Percentiles rank a stretch among this genome's conserved stretches.
These are phyloP conservation scores for Sthenelais limicola DNA, from an alignment of 2,888 invertebrate genomes.

Conservation along the genomic window DNA sequence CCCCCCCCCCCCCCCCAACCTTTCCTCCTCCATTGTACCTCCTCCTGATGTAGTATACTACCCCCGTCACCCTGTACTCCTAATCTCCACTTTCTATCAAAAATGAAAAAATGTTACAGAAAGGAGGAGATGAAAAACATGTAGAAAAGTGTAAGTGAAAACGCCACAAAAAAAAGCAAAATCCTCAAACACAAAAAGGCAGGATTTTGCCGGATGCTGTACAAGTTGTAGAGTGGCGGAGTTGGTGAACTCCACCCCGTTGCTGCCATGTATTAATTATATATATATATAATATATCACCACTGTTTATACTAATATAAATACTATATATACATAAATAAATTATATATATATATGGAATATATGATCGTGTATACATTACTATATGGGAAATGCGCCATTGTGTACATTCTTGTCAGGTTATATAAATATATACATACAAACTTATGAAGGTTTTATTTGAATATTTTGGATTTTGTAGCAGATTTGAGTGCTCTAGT, in stretches of 20 bases:
- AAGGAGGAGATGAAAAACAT: background rate
- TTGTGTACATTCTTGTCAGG: conserved; percentile 34
- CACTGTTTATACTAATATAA: conserved; percentile 31
- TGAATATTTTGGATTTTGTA: conserved; percentile 37
- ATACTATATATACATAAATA: conserved; percentile 5
- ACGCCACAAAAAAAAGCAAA: too few species aligned
- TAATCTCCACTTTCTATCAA: too few species aligned
- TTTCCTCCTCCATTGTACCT: too few species aligned
- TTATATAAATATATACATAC: conserved; percentile 25
- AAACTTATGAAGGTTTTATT: conserved; percentile 24
- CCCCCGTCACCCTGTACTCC: too few species aligned
- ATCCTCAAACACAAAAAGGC: too few species aligned
- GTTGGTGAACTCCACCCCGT: background rate
- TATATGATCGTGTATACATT: conserved; percentile 29
- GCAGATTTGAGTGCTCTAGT: conserved; percentile 16
- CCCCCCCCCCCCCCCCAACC: too few species aligned
- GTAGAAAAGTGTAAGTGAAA: too few species aligned
- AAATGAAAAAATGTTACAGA: too few species aligned
- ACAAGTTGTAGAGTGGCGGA: conserved; percentile 7
- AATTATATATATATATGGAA: conserved; percentile 28
- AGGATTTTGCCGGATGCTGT: too few species aligned
- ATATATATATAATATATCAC: conserved; percentile 35
- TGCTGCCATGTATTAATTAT: conserved; percentile 3
- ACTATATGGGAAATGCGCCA: background rate
- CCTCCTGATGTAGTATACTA: too few species aligned